Conservation (phyloP, 2,113 vertebrate species). For the Leucopsar rothschildi region DNA sequence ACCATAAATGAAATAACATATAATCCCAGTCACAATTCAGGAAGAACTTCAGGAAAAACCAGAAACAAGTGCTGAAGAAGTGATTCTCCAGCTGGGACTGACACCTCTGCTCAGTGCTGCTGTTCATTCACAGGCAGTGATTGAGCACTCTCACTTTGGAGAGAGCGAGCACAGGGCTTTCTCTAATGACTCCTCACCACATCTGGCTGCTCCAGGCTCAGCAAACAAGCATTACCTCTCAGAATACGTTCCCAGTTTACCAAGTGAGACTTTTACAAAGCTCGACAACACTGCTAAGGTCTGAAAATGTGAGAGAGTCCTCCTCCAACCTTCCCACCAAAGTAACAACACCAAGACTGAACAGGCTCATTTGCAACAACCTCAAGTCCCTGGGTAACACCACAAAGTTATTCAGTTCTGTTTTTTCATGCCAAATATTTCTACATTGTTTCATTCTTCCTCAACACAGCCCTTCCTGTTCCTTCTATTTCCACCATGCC, state of each 20-base stretch:
- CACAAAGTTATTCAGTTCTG: not conserved
- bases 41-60: not conserved
- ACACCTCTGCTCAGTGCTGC: not conserved
- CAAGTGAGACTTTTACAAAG: not conserved
- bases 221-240: not conserved
- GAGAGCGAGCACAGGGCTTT: accelerated
- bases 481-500: not conserved
- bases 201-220: not conserved
- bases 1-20: not conserved
- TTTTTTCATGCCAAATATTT: not conserved
- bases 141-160: not conserved
- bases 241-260: not conserved
- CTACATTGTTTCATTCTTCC: not conserved
- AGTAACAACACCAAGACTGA: not conserved
- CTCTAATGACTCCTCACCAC: not conserved
- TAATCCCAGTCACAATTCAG: not conserved
- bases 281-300: not conserved
- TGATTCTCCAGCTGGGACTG: not conserved
- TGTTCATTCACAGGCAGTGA: not conserved
- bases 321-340: not conserved
- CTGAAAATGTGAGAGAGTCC: not conserved
- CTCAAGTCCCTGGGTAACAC: not conserved
- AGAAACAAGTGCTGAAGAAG: not conserved
- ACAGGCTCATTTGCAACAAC: not conserved
- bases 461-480: not conserved